Base-by-base conservation (phyloP, 2,888 invertebrate genomes). In the Tenthredo distinguenda region DNA sequence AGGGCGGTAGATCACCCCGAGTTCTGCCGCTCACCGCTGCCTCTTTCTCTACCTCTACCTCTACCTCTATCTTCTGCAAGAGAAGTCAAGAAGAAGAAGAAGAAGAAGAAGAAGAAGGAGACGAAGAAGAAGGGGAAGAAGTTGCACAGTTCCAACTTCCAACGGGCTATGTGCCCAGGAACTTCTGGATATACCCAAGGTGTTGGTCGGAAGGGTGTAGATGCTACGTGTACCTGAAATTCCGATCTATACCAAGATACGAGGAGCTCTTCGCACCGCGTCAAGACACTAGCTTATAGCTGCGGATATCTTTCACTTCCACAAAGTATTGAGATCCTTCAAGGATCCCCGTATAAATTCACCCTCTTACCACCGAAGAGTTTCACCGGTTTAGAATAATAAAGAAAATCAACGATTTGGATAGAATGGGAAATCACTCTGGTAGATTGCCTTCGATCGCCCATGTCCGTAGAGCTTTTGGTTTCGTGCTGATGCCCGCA, bases 181-280 rank as follows among this genome's bases (percentile, higher is more conserved):
- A 65, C 68, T 65, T 68, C 65, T 65, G 12, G 43, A 43, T 47
- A 65, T 58, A 65, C 26, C 43, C 15, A 21, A 83, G 47, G 68
- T 68, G 43, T 74, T 21, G 88, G 90, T 91, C 91, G 91, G 89
- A 89, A 91, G 92, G 31, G 31, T 34, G 91, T 91, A 91, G 90
- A 90, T 92, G 92, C 92, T 92, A 92, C 92, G 92, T 92, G 92
- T 92, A 92, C 91, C 91, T 91, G 92, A 92, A 55, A 92, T 92
- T 92, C 92, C 92, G 92, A 92, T 92, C 92, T 92, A 91, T 91
- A 90, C 90, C 89, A 88, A 90, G 92, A 92, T 92, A 92, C 89
- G 90, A 88, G 40, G 55, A 31, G 21, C 62, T 55, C 62, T 83
- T 79, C 79, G 82, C 82, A 83, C 82, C 31, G 82, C 82, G 82